Evolutionary conservation across 1,140 invertebrate genomes (phyloP), one percentile per base, ranked within the genome.

Genomic region (Antheraea mylitta): DNA sequence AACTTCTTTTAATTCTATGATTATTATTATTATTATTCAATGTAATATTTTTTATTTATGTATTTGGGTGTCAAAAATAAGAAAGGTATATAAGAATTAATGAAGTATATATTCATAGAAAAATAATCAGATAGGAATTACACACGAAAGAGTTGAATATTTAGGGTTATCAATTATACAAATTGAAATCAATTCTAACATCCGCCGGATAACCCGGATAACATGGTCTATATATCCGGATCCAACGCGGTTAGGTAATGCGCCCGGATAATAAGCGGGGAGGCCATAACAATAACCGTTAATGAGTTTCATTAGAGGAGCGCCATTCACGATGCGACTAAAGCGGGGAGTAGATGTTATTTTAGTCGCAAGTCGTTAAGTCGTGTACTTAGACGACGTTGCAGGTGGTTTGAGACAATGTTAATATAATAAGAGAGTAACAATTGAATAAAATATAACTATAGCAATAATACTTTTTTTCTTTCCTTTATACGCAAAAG

Each of bases 251-350:
- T 64, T 62, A 18, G 13, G 66, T 68, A 67, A 67, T 71, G 58
- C 62, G 59, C 45, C 19, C 45, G 66, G 68, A 62, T 72, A 73
- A 62, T 72, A 69, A 72, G 66, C 66, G 22, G 64, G 61, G 73
- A 66, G 58, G 66, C 66, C 64, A 72, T 72, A 77, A 75, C 73
- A 75, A 75, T 77, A 75, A 75, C 67, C 70, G 69, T 70, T 75
- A 74, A 71, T 69, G 68, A 63, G 58, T 70, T 72, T 75, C 74
- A 72, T 72, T 75, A 70, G 65, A 30, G 45, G 22, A 36, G 58
- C 53, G 59, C 64, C 73, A 69, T 71, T 74, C 69, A 62, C 69
- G 64, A 30, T 70, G 66, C 68, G 53, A 64, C 63, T 66, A 42
- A 18, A 64, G 36, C 36, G 48, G 63, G 18, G 36, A 37, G 30